Base-by-base conservation (phyloP, 2,888 invertebrate species). In the Cremastinae sp. region DNA sequence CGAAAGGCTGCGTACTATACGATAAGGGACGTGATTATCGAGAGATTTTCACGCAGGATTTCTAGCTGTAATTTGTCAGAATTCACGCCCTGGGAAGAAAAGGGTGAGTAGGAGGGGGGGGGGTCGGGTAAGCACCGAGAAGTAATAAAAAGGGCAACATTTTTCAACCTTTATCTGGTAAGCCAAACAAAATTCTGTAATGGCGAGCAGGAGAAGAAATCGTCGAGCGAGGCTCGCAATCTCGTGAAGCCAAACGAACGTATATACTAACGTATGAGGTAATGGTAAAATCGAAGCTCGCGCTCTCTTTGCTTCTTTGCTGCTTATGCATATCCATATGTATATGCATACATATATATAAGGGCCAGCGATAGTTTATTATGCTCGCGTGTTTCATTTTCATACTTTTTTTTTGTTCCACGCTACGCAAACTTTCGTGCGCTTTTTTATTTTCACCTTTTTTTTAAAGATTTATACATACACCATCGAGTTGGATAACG, bases 21-120 rank as follows among this genome's bases (percentile, higher is more conserved):
- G n/a, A 12, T 64, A 79, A 43, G 59, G 54, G 41, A 45, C 53
- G 62, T 81, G 79, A 82, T 82, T 79, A 80, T 78, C 61, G 43
- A 7, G 36, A 20, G 65, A 64, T 70, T 69, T 77, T 64, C 71
- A 64, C 41, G 66, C 28, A 65, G 79, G 51, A 54, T 78, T 78
- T 76, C 58, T 78, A 70, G 56, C 43, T 56, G 79, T 76, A 71
- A 83, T 84, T 83, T 81, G 80, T 84, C 80, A 83, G 62, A 75
- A 71, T 59, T 20, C 72, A 73, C 45, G 53, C 49, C 49, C 4
- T 22, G 36, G 7, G 70, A 22, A 12, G 18, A 38, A 74, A 53
- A 22, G 49, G 70, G 65, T 47, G 66, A 56, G 58, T 36, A 71
- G 12, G 14, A 14, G 10, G 34, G 54, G 53, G 28, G 70, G 71